Conservation (phyloP, 2,113 vertebrate genomes). For the Varanus salvator region DNA sequence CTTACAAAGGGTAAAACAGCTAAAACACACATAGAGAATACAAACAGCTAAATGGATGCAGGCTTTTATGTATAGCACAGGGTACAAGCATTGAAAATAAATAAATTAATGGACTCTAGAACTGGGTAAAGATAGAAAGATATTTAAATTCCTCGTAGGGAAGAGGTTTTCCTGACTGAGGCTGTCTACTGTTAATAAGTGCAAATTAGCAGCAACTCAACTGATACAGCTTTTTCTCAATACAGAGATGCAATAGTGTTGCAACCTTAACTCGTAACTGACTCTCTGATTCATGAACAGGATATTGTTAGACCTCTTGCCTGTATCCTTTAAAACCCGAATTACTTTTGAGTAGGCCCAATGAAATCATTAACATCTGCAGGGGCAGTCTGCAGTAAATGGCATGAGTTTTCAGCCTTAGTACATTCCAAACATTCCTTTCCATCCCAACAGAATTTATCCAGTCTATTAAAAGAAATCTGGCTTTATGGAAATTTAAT, state of each 20-base stretch:
- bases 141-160: not conserved
- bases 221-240: not conserved
- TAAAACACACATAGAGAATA: too few species aligned
- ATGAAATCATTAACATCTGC: not conserved
- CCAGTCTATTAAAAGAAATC: conserved; percentile 30
- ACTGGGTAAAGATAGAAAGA: conserved; percentile 12
- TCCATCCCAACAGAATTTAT: conserved; percentile 45
- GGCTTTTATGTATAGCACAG: too few species aligned
- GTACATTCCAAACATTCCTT: conserved; percentile 26
- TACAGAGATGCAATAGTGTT: not conserved
- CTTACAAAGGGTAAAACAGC: too few species aligned
- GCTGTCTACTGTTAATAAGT: not conserved
- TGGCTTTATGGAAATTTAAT: conserved; percentile 57
- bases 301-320: not conserved
- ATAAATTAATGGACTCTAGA: rapidly evolving
- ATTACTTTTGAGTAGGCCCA: not conserved
- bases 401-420: not conserved
- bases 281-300: not conserved
- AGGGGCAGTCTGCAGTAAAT: not conserved
- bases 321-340: not conserved
- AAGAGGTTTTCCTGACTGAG: too few species aligned
- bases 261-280: not conserved
- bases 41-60: too few species aligned
- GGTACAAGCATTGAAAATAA: too few species aligned
- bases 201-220: not conserved